Conservation (phyloP, 2,888 invertebrate genomes). For the Eupithecia subfuscata region DNA sequence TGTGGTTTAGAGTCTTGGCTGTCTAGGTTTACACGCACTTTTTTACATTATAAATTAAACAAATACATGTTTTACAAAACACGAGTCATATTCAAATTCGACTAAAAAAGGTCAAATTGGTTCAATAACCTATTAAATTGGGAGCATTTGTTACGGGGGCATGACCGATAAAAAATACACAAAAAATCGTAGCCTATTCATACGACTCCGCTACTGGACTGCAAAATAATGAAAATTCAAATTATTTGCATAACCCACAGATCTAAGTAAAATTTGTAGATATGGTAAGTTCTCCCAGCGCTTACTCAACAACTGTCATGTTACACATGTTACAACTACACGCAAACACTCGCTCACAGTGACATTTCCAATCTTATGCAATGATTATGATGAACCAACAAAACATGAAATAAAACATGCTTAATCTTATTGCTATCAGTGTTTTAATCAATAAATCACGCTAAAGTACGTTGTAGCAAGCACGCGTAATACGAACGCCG, state of each 20-base stretch:
- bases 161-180: neutral
- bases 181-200: neutral
- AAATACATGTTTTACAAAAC: neutral
- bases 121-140: neutral
- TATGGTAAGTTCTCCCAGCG: no score
- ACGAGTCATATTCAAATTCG: neutral
- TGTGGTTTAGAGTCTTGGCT: neutral
- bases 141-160: neutral
- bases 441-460: no score
- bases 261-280: no score
- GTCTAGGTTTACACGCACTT: slow-evolving; percentile 1
- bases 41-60: neutral
- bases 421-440: no score
- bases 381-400: no score
- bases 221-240: neutral
- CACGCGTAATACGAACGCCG: no score
- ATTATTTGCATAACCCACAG: neutral
- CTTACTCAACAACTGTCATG: no score
- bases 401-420: no score
- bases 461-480: no score
- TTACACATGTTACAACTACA: no score
- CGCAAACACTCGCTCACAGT: no score
- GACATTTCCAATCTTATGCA: no score
- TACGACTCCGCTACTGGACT: neutral
- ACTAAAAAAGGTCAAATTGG: neutral